These are phyloP conservation scores for Sinodicranocentrus sp. DNA, from an alignment of 2,888 invertebrate genomes.

Conservation along the genomic window DNA sequence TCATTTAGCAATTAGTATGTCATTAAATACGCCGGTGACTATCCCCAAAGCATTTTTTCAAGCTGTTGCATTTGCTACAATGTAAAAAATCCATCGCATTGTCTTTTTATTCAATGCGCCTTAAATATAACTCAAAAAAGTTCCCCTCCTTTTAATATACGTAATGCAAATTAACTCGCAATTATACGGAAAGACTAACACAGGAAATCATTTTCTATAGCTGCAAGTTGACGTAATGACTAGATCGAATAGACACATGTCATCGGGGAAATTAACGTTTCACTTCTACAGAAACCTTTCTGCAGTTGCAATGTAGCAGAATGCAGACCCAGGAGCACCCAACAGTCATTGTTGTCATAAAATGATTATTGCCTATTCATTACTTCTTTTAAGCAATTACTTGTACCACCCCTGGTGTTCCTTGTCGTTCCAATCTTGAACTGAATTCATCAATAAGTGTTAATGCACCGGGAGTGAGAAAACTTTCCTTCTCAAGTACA, in stretches of 20 bases:
- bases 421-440: background rate
- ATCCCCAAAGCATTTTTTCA: background rate
- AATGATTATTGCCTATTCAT: background rate
- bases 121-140: background rate
- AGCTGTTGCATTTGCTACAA: background rate
- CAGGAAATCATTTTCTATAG: constrained; percentile 34
- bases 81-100: background rate
- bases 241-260: constrained; percentile 15
- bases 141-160: background rate
- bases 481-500: background rate
- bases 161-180: constrained; percentile 29
- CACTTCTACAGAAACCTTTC: background rate
- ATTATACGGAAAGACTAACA: constrained; percentile 19
- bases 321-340: background rate
- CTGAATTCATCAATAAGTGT: constrained; percentile 14
- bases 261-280: constrained; percentile 15
- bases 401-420: background rate
- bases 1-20: background rate
- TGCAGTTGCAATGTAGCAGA: background rate
- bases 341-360: constrained; percentile 2
- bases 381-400: background rate
- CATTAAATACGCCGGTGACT: background rate
- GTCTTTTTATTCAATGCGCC: background rate
- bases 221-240: background rate
- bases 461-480: too few relatives aligned